Evolutionary conservation across 2,888 invertebrate genomes (phyloP), one percentile per base, ranked within the genome.

Genomic region (Pseudococcus jackbeardsleyi): DNA sequence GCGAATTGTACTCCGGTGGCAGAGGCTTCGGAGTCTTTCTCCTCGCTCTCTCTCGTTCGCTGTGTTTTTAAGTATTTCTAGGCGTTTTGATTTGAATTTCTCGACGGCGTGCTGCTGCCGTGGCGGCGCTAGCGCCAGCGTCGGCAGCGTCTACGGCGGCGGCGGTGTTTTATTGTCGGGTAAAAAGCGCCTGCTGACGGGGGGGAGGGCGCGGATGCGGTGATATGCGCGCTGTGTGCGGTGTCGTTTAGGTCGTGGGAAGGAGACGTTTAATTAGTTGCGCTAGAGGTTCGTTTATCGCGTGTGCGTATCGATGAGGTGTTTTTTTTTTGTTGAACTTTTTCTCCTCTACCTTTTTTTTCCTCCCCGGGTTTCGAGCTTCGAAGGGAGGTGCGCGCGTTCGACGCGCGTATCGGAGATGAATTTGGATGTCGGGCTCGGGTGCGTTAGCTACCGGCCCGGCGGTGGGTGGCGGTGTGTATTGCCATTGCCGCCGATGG

Each of bases 231-330:
- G 54, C 54, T 54, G 54, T 48, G 48, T 54, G 54, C 54, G 54
- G 54, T 54, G 54, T 54, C 54, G 54, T 54, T 54, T 54, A 54
- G 68, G 68, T 68, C 68, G 68, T 68, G 68, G 22, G 22, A 68
- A 68, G 22, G 68, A 68, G 68, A 68, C 68, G 68, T 68, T 68
- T 68, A 68, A 68, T 68, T 68, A 68, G 68, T 68, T 68, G 68
- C 22, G 68, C 68, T 26, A 26, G 22, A 22, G 68, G 22, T 68
- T 68, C 68, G 68, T 68, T 68, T 68, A 68, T 68, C 22, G 68
- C 68, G 68, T 68, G 68, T 68, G 68, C 68, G 68, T 68, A 68
- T 68, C 68, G 68, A 68, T 68, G 68, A 68, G 68, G 68, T 26
- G 68, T 68, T 68, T 68, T 26, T 68, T 68, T 68, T 26, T 68